Percentiles rank a stretch among this genome's conserved stretches.
phyloP scores from a whole-genome alignment of 2,888 invertebrate genomes.

The Caenorhabditis becei region DNA sequence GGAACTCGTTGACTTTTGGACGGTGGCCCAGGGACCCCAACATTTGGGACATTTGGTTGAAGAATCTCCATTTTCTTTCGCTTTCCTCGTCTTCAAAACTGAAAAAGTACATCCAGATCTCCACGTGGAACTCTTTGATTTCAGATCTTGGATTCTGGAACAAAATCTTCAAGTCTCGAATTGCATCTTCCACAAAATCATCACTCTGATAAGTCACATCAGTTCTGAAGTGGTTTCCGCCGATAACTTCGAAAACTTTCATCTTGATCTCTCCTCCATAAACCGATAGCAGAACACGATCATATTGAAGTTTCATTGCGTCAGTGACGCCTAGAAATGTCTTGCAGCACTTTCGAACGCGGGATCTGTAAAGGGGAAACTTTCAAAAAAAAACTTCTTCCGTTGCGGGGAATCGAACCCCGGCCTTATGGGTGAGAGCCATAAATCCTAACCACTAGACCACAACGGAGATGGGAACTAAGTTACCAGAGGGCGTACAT shows the following conservation, averaged over 20 bases:
- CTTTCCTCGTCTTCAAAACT: neutral
- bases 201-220: neutral
- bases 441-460: conserved; percentile 72
- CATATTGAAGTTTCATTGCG: neutral
- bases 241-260: neutral
- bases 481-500: neutral
- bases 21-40: neutral
- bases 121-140: neutral
- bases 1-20: neutral
- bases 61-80: neutral
- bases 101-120: neutral
- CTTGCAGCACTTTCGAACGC: neutral
- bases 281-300: neutral
- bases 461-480: conserved; percentile 51
- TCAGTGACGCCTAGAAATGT: neutral
- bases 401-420: conserved; percentile 75
- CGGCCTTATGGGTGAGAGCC: conserved; percentile 73
- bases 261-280: neutral
- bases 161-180: neutral
- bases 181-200: neutral
- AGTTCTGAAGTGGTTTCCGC: neutral
- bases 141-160: neutral
- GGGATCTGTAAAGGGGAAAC: neutral
- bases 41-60: neutral
- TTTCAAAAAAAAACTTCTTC: conserved; percentile 45